Percentiles rank a stretch among this genome's conserved stretches.
Conservation (phyloP, 2,113 vertebrate species). For the Strix uralensis region DNA sequence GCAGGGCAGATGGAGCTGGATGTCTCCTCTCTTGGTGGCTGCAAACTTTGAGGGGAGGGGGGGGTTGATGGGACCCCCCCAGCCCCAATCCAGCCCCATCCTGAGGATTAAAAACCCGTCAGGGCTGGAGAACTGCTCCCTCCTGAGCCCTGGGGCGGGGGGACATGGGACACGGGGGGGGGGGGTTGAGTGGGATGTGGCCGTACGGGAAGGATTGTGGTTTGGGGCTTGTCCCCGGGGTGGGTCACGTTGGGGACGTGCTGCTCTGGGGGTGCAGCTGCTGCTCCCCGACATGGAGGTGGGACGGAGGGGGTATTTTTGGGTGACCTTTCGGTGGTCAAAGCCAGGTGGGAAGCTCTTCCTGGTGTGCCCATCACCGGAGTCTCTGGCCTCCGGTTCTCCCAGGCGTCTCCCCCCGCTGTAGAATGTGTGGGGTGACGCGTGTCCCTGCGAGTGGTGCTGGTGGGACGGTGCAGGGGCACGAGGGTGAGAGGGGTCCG, state of each 20-base stretch:
- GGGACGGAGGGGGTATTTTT: background rate
- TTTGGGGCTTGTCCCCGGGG: background rate
- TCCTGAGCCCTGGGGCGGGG: background rate
- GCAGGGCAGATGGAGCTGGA: background rate
- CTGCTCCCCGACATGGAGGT: background rate
- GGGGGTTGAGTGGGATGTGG: background rate
- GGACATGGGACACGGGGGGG: background rate
- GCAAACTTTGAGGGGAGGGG: too few relatives aligned
- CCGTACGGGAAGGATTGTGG: accelerated
- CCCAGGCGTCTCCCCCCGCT: too few relatives aligned
- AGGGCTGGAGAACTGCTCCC: background rate
- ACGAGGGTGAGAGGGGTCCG: too few relatives aligned
- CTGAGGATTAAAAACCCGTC: too few relatives aligned
- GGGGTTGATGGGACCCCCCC: background rate
- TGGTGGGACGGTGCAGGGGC: too few relatives aligned
- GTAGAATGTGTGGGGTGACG: too few relatives aligned
- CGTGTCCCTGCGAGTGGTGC: too few relatives aligned
- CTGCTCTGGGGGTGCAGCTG: background rate
- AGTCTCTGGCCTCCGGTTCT: background rate
- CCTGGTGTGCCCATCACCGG: background rate
- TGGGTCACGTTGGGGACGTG: background rate
- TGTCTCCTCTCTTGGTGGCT: background rate
- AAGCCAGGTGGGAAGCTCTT: background rate
- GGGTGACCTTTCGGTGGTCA: background rate
- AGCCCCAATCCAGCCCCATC: too few relatives aligned